Evolutionary conservation across 1,140 invertebrate species (phyloP).

Genomic region (Diorhabda sublineata): DNA sequence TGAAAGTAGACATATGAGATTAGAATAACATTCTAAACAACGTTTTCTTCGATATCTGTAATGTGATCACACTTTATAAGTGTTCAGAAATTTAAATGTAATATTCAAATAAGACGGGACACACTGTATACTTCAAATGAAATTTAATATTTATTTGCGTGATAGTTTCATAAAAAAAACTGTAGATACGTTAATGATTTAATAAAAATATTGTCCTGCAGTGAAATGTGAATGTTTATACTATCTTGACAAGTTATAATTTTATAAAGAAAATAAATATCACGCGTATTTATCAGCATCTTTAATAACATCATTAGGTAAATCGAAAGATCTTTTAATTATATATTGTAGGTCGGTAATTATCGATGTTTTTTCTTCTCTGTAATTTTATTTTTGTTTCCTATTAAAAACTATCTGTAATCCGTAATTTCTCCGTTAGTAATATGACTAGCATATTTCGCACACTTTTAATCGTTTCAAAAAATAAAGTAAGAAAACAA

Average conservation of each 20-base stretch:
- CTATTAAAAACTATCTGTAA: too few relatives aligned
- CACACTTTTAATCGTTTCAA: too few relatives aligned
- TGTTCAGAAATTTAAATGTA: too few relatives aligned
- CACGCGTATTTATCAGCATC: background rate
- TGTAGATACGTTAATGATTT: background rate
- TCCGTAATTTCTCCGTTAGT: too few relatives aligned
- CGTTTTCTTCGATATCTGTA: background rate
- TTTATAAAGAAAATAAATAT: background rate
- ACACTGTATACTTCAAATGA: background rate
- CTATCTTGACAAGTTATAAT: background rate
- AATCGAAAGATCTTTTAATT: background rate
- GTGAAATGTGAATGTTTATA: background rate
- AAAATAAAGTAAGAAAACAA: too few relatives aligned
- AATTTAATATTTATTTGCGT: background rate
- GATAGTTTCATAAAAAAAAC: background rate
- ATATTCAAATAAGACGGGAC: too few relatives aligned
- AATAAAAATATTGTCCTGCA: background rate
- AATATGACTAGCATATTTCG: too few relatives aligned
- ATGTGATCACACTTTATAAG: background rate
- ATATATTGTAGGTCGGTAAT: background rate
- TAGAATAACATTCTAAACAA: too few relatives aligned
- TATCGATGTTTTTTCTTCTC: too few relatives aligned
- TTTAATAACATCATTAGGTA: conserved; percentile 3
- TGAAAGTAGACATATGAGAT: too few relatives aligned
- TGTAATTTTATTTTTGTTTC: too few relatives aligned